Conservation (phyloP, 2,797 vertebrate genomes). For the Discoglossus pictus region DNA sequence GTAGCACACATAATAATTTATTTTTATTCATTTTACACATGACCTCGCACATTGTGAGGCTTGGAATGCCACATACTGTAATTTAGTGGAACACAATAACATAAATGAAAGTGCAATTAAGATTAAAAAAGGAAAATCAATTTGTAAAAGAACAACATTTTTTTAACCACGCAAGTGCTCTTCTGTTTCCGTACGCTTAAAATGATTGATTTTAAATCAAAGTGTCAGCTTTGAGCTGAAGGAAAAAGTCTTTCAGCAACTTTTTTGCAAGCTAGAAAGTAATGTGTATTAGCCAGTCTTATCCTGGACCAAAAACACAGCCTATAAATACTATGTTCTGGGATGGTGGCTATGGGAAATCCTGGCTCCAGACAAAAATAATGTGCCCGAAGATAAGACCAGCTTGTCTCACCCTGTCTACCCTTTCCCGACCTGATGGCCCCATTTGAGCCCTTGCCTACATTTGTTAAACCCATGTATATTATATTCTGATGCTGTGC, state of each 20-base stretch:
- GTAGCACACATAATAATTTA: too few species aligned
- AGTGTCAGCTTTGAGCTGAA: constrained; percentile 6
- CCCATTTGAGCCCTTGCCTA: too few species aligned
- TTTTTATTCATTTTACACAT: too few species aligned
- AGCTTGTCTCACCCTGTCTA: constrained; percentile 15
- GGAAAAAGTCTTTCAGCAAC: constrained; percentile 36
- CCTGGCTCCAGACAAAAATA: constrained; percentile 27
- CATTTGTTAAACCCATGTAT: too few species aligned
- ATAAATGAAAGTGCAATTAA: constrained; percentile 10
- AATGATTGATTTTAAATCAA: constrained; percentile 34
- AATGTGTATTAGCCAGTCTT: constrained; percentile 12
- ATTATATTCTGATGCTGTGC: too few species aligned
- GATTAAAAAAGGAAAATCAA: constrained; percentile 9
- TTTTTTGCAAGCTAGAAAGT: constrained; percentile 17
- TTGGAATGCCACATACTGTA: too few species aligned
- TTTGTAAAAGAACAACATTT: neutral
- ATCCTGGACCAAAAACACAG: neutral
- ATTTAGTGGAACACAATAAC: too few species aligned
- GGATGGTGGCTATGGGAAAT: constrained; percentile 30
- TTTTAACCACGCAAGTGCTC: constrained; percentile 1
- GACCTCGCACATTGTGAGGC: too few species aligned
- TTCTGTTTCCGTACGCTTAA: neutral
- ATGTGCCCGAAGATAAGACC: constrained; percentile 3
- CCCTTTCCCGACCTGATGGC: neutral
- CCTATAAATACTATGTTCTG: constrained; percentile 26